Percentiles rank a stretch among this genome's conserved stretches.
Evolutionary conservation across 2,797 vertebrate species (phyloP).

Genomic region (Potorous gilbertii): DNA sequence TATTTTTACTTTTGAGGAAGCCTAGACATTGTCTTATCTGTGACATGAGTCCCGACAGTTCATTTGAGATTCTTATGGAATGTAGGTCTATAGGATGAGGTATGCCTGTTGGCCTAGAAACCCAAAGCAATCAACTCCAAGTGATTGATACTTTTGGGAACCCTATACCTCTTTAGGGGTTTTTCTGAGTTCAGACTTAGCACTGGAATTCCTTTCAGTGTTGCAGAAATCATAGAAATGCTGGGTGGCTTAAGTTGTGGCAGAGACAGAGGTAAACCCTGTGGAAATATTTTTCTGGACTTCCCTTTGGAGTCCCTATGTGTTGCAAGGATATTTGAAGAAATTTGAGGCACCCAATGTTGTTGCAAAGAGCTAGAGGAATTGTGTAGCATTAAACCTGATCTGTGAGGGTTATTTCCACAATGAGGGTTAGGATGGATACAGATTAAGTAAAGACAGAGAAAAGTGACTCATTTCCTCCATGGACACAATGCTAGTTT

Average conservation of each 20-base stretch:
- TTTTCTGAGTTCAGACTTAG: background rate
- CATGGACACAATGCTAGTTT: background rate
- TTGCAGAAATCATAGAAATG: background rate
- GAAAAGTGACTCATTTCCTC: background rate
- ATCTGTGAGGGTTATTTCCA: no score
- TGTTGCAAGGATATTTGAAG: no score
- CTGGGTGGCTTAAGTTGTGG: background rate
- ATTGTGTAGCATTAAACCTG: background rate
- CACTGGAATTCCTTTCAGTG: background rate
- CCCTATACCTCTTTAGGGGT: background rate
- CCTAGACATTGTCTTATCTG: background rate
- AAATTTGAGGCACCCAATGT: background rate
- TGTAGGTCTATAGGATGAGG: background rate
- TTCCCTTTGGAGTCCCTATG: no score
- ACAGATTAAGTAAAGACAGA: background rate
- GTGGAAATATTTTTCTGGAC: background rate
- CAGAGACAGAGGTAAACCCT: background rate
- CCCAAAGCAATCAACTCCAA: background rate
- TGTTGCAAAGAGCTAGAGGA: background rate
- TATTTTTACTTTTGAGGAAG: background rate
- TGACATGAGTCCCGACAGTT: background rate
- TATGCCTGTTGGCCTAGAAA: background rate
- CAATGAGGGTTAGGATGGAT: background rate
- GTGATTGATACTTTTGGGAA: background rate
- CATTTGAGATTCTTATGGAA: background rate